Percentiles rank a stretch among this genome's conserved stretches.
Evolutionary conservation across 2,113 vertebrate species (phyloP).

Genomic region (Chrysemys picta): DNA sequence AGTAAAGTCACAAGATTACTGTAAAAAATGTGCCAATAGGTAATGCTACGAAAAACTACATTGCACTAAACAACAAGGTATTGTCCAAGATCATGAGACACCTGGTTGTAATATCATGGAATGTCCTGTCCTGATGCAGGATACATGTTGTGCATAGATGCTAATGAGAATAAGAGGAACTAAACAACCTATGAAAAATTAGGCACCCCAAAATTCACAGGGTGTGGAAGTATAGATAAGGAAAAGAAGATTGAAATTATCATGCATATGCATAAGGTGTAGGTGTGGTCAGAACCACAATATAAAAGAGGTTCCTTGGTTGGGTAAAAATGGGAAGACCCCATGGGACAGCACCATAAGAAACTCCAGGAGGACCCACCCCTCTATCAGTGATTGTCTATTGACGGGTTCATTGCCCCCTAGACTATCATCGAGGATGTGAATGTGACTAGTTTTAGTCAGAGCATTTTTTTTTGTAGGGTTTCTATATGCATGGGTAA

Average conservation of each 20-base stretch:
- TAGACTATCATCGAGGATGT: too few relatives aligned
- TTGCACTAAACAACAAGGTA: not conserved
- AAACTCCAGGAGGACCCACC: not conserved
- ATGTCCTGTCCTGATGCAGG: not conserved
- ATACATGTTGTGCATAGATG: not conserved
- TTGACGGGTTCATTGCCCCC: not conserved
- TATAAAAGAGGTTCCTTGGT: not conserved
- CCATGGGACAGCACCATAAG: not conserved
- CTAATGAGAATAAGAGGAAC: not conserved
- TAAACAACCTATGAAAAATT: not conserved
- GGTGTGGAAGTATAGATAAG: not conserved
- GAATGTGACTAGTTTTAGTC: too few relatives aligned
- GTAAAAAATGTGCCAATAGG: not conserved
- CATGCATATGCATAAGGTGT: not conserved
- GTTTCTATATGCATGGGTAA: not conserved
- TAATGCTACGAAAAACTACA: not conserved
- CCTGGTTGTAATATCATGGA: not conserved
- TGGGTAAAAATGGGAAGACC: not conserved
- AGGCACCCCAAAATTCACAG: not conserved
- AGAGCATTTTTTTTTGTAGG: too few relatives aligned
- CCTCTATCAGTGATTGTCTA: not conserved
- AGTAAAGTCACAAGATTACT: not conserved
- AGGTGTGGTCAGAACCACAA: not conserved
- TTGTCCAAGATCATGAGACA: not conserved
- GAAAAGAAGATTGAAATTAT: not conserved